These are phyloP conservation scores for Microtus oregoni DNA, from an alignment of 2,113 vertebrate species.

Conservation along the genomic window DNA sequence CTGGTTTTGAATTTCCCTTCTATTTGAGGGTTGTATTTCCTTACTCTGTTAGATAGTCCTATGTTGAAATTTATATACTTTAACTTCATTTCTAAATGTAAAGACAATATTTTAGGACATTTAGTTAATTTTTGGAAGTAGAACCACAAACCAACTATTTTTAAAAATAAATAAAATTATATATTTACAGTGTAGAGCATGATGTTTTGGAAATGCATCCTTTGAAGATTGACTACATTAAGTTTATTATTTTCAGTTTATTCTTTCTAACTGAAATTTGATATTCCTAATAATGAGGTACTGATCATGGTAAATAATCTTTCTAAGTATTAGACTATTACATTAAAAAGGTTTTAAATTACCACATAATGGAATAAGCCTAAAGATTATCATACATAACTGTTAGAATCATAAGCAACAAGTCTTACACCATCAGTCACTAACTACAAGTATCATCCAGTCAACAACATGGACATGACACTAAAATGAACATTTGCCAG, in stretches of 20 bases:
- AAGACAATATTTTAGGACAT: neutral
- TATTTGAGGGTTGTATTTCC: neutral
- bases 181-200: neutral
- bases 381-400: neutral
- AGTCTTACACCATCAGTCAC: neutral
- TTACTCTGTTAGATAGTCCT: neutral
- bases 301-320: neutral
- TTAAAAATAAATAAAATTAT: neutral
- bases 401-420: neutral
- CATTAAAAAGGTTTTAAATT: neutral
- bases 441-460: neutral
- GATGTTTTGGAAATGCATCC: neutral
- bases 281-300: neutral
- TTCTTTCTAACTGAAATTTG: neutral
- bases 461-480: neutral
- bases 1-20: slow-evolving; percentile 25
- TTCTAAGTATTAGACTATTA: neutral
- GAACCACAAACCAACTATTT: neutral
- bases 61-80: neutral
- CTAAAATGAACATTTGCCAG: too few relatives aligned
- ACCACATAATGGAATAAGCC: neutral
- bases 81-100: neutral
- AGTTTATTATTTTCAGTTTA: neutral
- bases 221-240: neutral
- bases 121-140: neutral